Evolutionary conservation across 2,888 invertebrate genomes (phyloP).

Genomic region (Lithophane ornitopus): DNA sequence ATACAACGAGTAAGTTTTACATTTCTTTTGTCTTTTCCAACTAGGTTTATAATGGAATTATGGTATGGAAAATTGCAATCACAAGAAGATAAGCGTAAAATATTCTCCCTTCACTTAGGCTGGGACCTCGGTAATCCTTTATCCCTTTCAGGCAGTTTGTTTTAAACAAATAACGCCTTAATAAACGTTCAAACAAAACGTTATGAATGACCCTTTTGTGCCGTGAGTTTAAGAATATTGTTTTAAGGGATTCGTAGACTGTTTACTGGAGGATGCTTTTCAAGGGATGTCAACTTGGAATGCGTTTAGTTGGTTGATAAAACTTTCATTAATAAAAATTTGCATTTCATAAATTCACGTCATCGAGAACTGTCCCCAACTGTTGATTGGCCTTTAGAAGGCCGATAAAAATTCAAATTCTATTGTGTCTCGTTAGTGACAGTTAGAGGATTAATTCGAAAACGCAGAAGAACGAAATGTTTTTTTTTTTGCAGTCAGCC

Average conservation of each 20-base stretch:
- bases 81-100: constrained; percentile 53
- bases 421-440: no score
- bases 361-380: not conserved
- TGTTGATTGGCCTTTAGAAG: no score
- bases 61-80: constrained; percentile 51
- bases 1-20: constrained; percentile 18
- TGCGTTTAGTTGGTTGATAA: not conserved
- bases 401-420: no score
- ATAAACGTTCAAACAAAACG: constrained; percentile 72
- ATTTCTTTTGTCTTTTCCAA: constrained; percentile 36
- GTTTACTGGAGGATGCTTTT: constrained; percentile 3
- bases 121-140: constrained; percentile 44
- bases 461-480: not conserved
- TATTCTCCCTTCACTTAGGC: constrained; percentile 47
- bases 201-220: constrained; percentile 74
- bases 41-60: constrained; percentile 46
- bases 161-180: constrained; percentile 72
- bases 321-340: not conserved
- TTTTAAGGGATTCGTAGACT: constrained; percentile 21
- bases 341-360: not conserved
- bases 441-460: no score
- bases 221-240: constrained; percentile 73
- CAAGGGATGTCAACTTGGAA: constrained; percentile 6
- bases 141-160: constrained; percentile 65
- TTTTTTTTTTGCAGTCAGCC: not conserved